A percentile compares a stretch with the other conserved stretches of the same genome.
These are phyloP conservation scores for Cynopterus sphinx DNA, from an alignment of 2,797 vertebrate genomes.

Conservation along the genomic window DNA sequence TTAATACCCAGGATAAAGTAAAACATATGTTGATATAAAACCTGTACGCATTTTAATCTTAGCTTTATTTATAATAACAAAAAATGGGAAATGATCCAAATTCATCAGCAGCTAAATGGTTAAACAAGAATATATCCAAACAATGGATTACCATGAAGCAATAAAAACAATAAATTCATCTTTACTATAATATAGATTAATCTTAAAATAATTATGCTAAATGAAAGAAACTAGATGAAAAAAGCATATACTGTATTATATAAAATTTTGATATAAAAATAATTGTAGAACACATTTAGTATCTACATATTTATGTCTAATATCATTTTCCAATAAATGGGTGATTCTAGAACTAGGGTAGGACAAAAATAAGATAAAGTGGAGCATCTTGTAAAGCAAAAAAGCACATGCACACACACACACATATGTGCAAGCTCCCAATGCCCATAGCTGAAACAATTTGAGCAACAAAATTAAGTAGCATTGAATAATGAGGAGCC, in stretches of 20 bases:
- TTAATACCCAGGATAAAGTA: neutral
- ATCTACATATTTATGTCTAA: neutral
- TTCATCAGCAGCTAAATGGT: neutral
- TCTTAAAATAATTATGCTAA: neutral
- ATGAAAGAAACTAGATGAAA: neutral
- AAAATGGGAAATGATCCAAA: neutral
- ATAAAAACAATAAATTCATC: neutral
- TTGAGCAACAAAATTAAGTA: neutral
- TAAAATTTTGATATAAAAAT: conserved; percentile 14
- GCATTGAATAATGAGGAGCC: neutral
- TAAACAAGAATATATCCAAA: neutral
- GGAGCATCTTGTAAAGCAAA: neutral
- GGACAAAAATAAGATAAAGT: neutral
- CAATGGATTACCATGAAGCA: neutral
- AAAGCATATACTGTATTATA: neutral
- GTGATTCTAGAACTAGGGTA: neutral
- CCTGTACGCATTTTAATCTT: neutral
- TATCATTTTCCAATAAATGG: neutral
- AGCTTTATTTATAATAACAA: neutral
- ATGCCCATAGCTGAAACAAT: neutral
- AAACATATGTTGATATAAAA: neutral
- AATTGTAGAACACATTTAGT: neutral
- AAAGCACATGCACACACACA: neutral
- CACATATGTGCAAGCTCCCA: neutral
- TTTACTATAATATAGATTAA: neutral